Evolutionary conservation across 2,888 invertebrate genomes (phyloP).

Genomic region (Chaetogeoica ovagalla): DNA sequence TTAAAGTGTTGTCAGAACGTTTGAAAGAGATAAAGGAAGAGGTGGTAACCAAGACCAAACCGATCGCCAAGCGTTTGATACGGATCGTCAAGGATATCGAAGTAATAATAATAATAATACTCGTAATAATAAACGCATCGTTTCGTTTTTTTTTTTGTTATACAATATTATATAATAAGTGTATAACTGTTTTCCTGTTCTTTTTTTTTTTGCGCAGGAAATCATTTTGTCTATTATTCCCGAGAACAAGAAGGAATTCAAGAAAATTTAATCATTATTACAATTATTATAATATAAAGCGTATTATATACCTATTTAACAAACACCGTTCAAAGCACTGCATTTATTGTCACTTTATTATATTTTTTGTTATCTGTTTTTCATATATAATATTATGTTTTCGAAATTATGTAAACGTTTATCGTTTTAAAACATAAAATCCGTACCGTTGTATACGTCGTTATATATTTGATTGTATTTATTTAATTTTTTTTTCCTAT

Average conservation of each 20-base stretch:
- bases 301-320: neutral
- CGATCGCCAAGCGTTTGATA: slow-evolving; percentile 31
- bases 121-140: no score
- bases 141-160: neutral
- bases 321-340: no score
- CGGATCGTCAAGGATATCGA: slow-evolving; percentile 35
- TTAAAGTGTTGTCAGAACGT: slow-evolving; percentile 6
- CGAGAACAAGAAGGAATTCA: slow-evolving; percentile 19
- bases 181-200: neutral
- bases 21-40: slow-evolving; percentile 10
- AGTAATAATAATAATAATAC: slow-evolving; percentile 19
- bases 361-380: slow-evolving; percentile 24
- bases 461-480: neutral
- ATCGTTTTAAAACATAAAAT: neutral
- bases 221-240: slow-evolving; percentile 28
- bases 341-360: neutral
- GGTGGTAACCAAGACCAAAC: slow-evolving; percentile 1
- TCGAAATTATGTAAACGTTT: neutral
- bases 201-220: slow-evolving; percentile 25
- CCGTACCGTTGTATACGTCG: neutral
- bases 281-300: no score
- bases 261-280: slow-evolving; percentile 6
- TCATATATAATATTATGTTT: neutral
- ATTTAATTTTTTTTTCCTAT: slow-evolving; percentile 16
- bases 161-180: neutral